phyloP scores from a whole-genome alignment of 2,113 vertebrate genomes.

The Thermophis baileyi region DNA sequence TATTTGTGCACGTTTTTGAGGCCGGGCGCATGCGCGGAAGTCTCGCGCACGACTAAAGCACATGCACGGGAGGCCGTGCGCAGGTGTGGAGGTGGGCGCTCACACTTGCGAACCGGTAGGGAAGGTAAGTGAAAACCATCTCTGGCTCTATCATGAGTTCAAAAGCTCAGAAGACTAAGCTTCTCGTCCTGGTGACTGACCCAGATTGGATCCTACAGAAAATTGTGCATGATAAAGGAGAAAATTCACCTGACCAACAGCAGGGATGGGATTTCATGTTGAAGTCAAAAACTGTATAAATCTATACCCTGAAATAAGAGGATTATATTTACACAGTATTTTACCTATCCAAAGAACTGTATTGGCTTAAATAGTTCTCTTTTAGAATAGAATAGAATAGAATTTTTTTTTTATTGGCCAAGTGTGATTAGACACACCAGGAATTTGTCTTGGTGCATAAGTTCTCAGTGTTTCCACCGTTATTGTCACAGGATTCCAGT shows the following conservation, averaged over 20 bases:
- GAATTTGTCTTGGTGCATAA: too few relatives aligned
- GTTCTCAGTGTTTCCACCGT: too few relatives aligned
- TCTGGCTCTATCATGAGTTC: neutral
- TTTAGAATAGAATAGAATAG: too few relatives aligned
- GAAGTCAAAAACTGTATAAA: neutral
- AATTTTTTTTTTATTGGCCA: too few relatives aligned
- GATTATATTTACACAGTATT: neutral
- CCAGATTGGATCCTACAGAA: neutral
- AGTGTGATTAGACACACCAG: too few relatives aligned
- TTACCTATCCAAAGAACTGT: neutral
- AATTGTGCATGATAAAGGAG: neutral
- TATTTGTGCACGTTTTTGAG: too few relatives aligned
- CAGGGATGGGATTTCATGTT: neutral
- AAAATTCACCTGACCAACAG: neutral
- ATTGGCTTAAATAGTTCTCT: neutral
- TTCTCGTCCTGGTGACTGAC: neutral
- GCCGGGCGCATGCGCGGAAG: too few relatives aligned
- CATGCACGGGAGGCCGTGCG: too few relatives aligned
- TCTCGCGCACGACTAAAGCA: too few relatives aligned
- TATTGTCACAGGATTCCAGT: neutral
- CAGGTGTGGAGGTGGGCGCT: too few relatives aligned
- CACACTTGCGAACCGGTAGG: too few relatives aligned
- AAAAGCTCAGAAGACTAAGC: neutral
- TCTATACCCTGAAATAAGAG: neutral
- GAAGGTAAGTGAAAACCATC: too few relatives aligned